Base-by-base conservation (phyloP, 2,888 invertebrate species). In the Helicoverpa assulta region DNA sequence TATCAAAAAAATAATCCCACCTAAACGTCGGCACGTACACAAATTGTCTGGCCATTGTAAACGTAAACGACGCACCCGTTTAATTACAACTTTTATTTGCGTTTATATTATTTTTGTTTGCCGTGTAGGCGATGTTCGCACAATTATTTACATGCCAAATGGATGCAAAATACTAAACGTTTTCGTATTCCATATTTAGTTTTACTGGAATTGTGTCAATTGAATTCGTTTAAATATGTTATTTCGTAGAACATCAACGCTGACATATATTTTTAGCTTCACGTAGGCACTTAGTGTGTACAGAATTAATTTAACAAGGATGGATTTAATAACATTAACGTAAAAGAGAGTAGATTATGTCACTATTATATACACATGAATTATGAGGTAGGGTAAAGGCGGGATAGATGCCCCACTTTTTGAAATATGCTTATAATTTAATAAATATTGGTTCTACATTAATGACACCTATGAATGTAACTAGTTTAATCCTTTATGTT, bases 31-130 rank as follows among this genome's bases (percentile, higher is more conserved):
- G 54, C 53, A 55, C 55, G 51, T 74, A 40, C 67, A 73, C 72
- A 68, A 78, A 81, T 78, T 56, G 64, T 43, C 43, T 54, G 56
- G 19, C 65, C 69, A 72, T 75, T 81, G 81, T 74, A 50, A 61
- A 63, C 33, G 59, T 69, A 78, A 74, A 71, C 65, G 74, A 68
- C 62, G 62, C 65, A 70, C 62, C 65, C 73, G 55, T 71, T 79
- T 70, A 79, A 82, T 79, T 71, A 70, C 68, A 67, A 64, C 64
- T 75, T 78, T 70, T 64, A 81, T 67, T 64, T 60, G 5, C 67
- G 40, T 70, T 80, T 72, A 56, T 47, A 70, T 73, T 67, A 73
- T 75, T 69, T 73, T 60, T 72, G 61, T 57, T 63, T 74, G 53
- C 40, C 52, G 60, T 70, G 67, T 66, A 55, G 6, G 56, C 21